These are phyloP conservation scores for Hafferia zeledoni DNA, from an alignment of 2,797 vertebrate genomes.

Conservation along the genomic window DNA sequence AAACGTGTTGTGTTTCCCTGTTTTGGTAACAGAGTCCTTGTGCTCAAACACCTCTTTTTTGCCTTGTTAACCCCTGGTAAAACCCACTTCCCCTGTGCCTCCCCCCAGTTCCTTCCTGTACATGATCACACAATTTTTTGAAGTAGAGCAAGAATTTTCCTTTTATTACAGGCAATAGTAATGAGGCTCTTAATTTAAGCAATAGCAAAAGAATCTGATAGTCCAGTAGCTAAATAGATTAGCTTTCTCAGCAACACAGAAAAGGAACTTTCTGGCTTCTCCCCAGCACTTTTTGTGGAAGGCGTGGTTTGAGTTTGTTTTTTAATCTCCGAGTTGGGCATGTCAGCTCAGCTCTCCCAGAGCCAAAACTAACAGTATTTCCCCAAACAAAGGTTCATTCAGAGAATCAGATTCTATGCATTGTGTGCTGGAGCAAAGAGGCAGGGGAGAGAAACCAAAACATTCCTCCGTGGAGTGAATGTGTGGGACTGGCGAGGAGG, in stretches of 20 bases:
- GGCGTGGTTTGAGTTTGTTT: conserved; percentile 48
- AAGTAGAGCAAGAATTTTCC: not conserved
- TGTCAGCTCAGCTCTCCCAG: conserved; percentile 57
- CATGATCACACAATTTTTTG: fast-evolving
- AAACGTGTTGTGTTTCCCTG: not conserved
- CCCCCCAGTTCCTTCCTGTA: not conserved
- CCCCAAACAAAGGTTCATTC: conserved; percentile 74
- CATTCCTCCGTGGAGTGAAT: not conserved
- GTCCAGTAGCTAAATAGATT: not conserved
- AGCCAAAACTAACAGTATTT: conserved; percentile 78
- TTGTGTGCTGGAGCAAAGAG: conserved; percentile 34
- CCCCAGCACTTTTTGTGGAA: not conserved
- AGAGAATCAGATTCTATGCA: conserved; percentile 54
- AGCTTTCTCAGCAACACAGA: not conserved
- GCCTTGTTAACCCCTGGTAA: not conserved
- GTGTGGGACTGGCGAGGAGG: not conserved
- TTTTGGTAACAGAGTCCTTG: not conserved
- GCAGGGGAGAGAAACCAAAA: conserved; percentile 9
- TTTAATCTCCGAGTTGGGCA: conserved; percentile 47
- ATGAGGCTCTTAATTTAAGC: not conserved
- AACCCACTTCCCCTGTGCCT: not conserved
- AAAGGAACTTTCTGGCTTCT: conserved; percentile 13
- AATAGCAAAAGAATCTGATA: not conserved
- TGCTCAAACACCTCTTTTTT: not conserved
- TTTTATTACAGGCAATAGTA: not conserved